Base-by-base conservation (phyloP, 2,113 vertebrate genomes). In the Chloroceryle aenea region DNA sequence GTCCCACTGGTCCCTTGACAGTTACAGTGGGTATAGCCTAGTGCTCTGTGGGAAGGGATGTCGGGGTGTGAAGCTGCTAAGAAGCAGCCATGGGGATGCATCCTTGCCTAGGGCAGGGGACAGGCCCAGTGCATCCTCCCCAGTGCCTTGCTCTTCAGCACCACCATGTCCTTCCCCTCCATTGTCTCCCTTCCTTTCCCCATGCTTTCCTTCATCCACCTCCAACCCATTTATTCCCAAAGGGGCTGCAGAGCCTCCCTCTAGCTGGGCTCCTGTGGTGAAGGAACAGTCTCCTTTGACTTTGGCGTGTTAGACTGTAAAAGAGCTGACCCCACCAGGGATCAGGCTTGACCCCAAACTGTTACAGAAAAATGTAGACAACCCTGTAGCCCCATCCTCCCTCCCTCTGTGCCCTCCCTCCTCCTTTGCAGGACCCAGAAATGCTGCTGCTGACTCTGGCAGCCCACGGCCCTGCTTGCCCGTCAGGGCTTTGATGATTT, bases 291-390 rank as follows among this genome's bases (percentile, higher is more conserved):
- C 92, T 97, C 96, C 97, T 97, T 97, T 98, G 98, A 96, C 95
- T 97, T 87, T 26, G 89, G 80, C 8, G 92, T 97, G 98, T 97
- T 93, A 61, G 97, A 68, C 86, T 97, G 96, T 80, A 89, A 92
- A 95, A 87, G 55, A 93, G 55, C 85, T 98, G 97, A 97, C 97
- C 96, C 86, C 56, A 38, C 53, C 0, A 1, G 68, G 92, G 96
- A 98, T 97, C 94, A 98, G 67, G 61, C 80, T 94, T 98, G 98
- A 98, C 97, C 97, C 94, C 94, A 98, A 97, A 98, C 96, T 97
- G 96, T 96, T 87, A 85, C 42, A 81, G 77, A 93, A 95, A 96
- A 97, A 94, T 87, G 93, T 84, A 91, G 94, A 91, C 77, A 87
- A 71, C 77, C 81, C 95, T 67, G 21, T 11, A 75, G 56, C 48